Evolutionary conservation across 2,113 vertebrate species (phyloP), one percentile per base, ranked within the genome.

Genomic region (Rhynchomys soricoides): DNA sequence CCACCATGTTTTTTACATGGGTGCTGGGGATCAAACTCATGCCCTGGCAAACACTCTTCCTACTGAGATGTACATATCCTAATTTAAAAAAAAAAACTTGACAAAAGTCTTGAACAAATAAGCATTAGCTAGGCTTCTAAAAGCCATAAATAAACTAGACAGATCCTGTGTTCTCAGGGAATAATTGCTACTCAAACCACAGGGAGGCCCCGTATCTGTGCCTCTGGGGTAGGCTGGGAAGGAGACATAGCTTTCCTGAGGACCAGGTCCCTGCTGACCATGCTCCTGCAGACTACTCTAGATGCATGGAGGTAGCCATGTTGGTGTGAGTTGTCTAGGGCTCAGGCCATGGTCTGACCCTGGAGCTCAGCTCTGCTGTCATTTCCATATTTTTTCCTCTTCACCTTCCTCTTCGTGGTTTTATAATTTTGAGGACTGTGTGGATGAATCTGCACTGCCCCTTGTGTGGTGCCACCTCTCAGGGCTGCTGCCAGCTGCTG

Each of bases 391-490:
- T 19, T 15, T 78, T 26, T 57, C 37, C 29, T 45, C 19, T 5
- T 0, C 2, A 1, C 2, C 34, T 43, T 34, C 0, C 24, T 29
- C 0, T 22, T 12, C 3, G 1, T 2, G 0, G 45, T 26, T 75
- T 74, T 57, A 4, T 16, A 15, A 21, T 4, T 48, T n/a, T 8
- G 6, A 19, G 48, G 31, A 2, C 1, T 34, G 24, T 1, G 59
- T 0, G 37, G 9, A 73, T 48, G 88, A 11, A 5, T 12, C 34
- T 34, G 7, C 2, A 15, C 21, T 12, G 19, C 9, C n/a, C 29
- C 3, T n/a, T 21, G 66, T 10, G 10, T 22, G 8, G 13, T 37
- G 19, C 6, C 29, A 0, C 57, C 37, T 62, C 88, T 40, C 8
- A n/a, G 4, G 17, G 12, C 70, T n/a, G 8, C 24, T 21, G 19